These are phyloP conservation scores for Procapra przewalskii DNA, from an alignment of 2,113 vertebrate species.

Conservation along the genomic window DNA sequence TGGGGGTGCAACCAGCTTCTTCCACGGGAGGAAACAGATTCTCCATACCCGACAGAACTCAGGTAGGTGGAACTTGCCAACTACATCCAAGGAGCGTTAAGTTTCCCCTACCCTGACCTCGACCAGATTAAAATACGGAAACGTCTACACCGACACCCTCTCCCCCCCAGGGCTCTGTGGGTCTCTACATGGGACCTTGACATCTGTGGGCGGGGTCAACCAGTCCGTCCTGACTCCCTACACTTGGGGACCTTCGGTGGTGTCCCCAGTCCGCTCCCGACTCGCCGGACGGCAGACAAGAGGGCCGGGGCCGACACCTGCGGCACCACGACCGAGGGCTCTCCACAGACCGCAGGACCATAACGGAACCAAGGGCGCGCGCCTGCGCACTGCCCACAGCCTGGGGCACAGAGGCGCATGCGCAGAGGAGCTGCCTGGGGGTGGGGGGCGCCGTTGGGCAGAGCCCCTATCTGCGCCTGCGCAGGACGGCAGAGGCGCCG, in stretches of 20 bases:
- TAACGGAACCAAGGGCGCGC: accelerated
- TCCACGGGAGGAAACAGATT: not conserved
- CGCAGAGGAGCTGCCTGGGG: not conserved
- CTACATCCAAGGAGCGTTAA: not conserved
- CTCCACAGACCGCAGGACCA: accelerated
- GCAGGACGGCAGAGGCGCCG: accelerated
- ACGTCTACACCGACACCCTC: no score
- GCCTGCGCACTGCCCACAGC: not conserved
- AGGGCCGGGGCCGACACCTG: accelerated
- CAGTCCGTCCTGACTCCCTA: not conserved
- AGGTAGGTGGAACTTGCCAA: not conserved
- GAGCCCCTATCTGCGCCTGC: not conserved
- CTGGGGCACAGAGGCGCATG: not conserved
- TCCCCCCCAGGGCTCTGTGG: not conserved
- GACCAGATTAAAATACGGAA: not conserved
- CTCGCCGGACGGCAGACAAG: not conserved
- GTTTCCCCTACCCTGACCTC: not conserved
- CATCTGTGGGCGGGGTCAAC: not conserved
- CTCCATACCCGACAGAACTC: not conserved
- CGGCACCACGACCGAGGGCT: accelerated
- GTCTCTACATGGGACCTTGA: not conserved
- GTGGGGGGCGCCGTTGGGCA: accelerated
- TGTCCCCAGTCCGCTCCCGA: not conserved
- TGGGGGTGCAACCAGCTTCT: not conserved
- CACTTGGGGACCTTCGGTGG: not conserved